Conservation (phyloP, 2,888 invertebrate species). For the Fragum fragum region DNA sequence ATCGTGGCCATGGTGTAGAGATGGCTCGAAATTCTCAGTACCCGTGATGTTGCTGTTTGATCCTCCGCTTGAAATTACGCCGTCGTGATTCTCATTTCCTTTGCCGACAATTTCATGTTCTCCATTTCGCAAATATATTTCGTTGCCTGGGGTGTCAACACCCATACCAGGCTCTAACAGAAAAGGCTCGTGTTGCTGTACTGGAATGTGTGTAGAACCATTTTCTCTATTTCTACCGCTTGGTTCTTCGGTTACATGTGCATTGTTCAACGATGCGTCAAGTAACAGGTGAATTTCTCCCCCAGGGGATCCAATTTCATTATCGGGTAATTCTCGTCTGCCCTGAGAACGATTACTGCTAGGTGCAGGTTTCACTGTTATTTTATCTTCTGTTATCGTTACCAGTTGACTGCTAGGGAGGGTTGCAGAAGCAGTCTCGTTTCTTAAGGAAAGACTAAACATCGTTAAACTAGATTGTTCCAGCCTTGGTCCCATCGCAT, state of each 20-base stretch:
- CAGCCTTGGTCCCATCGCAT: neutral
- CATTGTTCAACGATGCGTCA: slow-evolving; percentile 1
- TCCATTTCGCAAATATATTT: neutral
- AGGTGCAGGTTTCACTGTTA: neutral
- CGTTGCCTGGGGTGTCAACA: neutral
- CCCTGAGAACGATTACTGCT: neutral
- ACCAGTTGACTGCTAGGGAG: neutral
- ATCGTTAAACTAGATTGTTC: neutral
- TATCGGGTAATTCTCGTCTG: slow-evolving; percentile 6
- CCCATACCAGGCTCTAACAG: neutral
- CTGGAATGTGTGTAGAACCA: neutral
- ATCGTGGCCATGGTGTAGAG: neutral
- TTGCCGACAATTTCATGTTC: neutral
- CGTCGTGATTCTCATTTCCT: neutral
- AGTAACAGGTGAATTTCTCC: slow-evolving; percentile 1
- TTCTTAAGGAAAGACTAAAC: neutral
- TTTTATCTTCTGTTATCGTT: neutral
- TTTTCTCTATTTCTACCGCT: neutral
- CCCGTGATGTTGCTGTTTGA: neutral
- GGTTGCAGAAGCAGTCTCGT: neutral
- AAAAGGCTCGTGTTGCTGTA: neutral
- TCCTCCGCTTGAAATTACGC: neutral
- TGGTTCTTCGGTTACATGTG: neutral
- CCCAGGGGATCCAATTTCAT: neutral
- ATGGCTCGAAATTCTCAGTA: neutral